Evolutionary conservation across 2,888 invertebrate species (phyloP).

Genomic region (Eilema caniola): DNA sequence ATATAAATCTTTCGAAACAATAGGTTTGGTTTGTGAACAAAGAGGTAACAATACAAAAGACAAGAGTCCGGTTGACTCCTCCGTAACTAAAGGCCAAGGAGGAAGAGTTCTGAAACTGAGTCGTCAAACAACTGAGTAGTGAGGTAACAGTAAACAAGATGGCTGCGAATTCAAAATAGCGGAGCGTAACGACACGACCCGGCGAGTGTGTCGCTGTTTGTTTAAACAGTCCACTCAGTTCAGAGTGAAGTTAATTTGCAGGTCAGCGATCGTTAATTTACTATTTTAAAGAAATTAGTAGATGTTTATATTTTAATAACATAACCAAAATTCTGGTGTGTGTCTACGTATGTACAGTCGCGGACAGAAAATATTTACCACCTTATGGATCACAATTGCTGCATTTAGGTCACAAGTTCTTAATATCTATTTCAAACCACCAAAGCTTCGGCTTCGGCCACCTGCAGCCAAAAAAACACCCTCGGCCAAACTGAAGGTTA

Average conservation of each 20-base stretch:
- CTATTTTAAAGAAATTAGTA: too few species aligned
- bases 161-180: conserved; percentile 5
- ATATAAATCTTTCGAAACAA: conserved; percentile 21
- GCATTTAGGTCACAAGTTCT: too few species aligned
- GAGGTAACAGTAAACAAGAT: conserved; percentile 12
- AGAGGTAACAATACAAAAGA: conserved; percentile 20
- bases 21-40: conserved; percentile 10
- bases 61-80: conserved; percentile 18
- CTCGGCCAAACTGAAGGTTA: too few species aligned
- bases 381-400: too few species aligned
- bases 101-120: conserved; percentile 19
- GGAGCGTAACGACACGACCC: neutral
- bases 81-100: conserved; percentile 17
- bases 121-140: conserved; percentile 15
- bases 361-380: too few species aligned
- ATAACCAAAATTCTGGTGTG: neutral
- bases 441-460: too few species aligned
- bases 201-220: neutral
- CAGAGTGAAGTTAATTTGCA: neutral
- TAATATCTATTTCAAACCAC: too few species aligned
- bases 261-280: neutral
- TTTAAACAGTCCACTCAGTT: neutral
- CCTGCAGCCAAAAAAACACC: too few species aligned
- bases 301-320: neutral
- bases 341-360: too few species aligned